Conservation (phyloP, 2,113 vertebrate species). For the Phoenicopterus ruber region DNA sequence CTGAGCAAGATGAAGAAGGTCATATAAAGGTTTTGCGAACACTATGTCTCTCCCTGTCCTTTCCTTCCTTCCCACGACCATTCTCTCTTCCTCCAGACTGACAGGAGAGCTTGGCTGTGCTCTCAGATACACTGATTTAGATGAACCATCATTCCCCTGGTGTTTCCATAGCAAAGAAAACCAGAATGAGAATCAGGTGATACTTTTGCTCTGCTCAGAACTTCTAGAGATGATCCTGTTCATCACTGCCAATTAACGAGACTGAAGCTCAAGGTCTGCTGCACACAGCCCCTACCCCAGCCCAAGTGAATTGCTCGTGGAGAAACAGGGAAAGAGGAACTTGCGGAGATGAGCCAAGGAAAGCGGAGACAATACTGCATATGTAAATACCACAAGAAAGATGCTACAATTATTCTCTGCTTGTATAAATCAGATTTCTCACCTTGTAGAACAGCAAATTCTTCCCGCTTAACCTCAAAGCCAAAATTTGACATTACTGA, state of each 20-base stretch:
- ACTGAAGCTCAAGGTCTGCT: background rate
- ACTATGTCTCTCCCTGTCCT: background rate
- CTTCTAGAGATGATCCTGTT: background rate
- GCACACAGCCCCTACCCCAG: background rate
- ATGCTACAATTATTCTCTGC: background rate
- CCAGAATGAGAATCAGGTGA: background rate
- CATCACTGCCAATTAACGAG: background rate
- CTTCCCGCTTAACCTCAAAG: background rate
- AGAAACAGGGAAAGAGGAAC: background rate
- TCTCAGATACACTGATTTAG: background rate
- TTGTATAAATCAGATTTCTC: background rate
- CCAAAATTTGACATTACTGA: background rate
- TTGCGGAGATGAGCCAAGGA: background rate
- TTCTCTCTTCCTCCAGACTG: background rate
- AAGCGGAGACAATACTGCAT: background rate
- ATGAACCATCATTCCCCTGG: background rate
- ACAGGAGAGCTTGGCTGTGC: background rate
- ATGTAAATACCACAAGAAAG: background rate
- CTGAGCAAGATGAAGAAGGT: rapidly evolving
- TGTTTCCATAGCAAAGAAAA: background rate
- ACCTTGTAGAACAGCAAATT: background rate
- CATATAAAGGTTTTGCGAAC: background rate
- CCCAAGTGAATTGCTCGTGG: background rate
- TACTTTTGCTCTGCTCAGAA: background rate
- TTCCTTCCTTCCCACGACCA: background rate